Percentiles rank a stretch among this genome's conserved stretches.
These are phyloP conservation scores for Phorcus lineatus DNA, from an alignment of 2,888 invertebrate species.

Conservation along the genomic window DNA sequence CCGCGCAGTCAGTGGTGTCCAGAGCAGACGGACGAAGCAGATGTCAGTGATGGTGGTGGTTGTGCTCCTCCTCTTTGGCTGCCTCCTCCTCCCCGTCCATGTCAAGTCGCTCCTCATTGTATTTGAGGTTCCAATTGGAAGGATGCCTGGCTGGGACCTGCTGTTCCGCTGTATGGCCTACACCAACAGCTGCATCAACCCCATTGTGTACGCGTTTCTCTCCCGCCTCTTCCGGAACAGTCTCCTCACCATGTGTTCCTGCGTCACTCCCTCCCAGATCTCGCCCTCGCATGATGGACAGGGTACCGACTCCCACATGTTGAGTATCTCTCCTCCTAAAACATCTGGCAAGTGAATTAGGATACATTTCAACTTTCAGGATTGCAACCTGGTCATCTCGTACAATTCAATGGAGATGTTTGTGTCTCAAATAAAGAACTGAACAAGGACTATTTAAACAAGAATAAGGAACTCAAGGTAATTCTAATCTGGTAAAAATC, in stretches of 20 bases:
- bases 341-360: too few species aligned
- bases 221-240: neutral
- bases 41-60: neutral
- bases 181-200: conserved; percentile 16
- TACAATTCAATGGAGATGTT: too few species aligned
- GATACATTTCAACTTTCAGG: too few species aligned
- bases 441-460: too few species aligned
- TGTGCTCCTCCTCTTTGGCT: neutral
- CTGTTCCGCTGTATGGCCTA: conserved; percentile 8
- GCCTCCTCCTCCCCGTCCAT: conserved; percentile 21
- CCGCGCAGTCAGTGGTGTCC: neutral
- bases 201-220: conserved; percentile 5
- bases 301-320: too few species aligned
- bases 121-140: neutral
- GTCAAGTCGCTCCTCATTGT: neutral
- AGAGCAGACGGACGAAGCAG: neutral
- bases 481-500: too few species aligned
- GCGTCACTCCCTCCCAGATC: neutral
- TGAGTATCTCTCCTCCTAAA: too few species aligned
- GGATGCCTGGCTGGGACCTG: neutral
- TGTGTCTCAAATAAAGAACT: too few species aligned
- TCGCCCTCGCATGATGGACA: too few species aligned
- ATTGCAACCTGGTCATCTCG: too few species aligned
- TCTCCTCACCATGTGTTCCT: neutral
- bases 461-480: too few species aligned